Evolutionary conservation across 2,797 vertebrate genomes (phyloP), one percentile per base, ranked within the genome.

Genomic region (Falco novaeseelandiae): DNA sequence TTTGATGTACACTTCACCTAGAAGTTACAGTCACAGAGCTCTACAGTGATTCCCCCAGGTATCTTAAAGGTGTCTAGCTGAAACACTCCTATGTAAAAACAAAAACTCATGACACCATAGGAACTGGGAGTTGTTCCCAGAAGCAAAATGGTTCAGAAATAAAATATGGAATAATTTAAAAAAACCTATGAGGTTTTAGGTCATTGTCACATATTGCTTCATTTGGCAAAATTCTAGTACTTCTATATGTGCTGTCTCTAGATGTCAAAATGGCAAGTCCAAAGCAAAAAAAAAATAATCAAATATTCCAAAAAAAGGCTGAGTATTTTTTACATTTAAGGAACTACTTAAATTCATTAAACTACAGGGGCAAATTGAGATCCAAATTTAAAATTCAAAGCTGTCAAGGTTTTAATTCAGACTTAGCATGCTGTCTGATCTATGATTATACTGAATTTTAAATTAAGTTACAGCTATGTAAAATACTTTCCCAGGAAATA

Each of bases 351-450:
- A 89, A 74, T 79, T 83, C 48, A 80, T 83, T 66, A 91, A 83
- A 29, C 55, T 91, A 22, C 42, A 62, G 87, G 22, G 15, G 7
- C 22, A 86, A 93, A 74, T 3, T 27, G 17, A 78, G 52, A 84
- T 69, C 49, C 36, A 93, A 83, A 76, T 66, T 83, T 90, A 87
- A 95, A 95, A 94, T 46, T 84, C 65, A 90, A 88, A 91, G 32
- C 52, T 78, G 27, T 38, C 36, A 61, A 83, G 76, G 46, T 80
- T 89, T 95, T 63, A 70, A 71, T 74, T 80, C 74, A 83, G 38
- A 77, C 67, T 90, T 87, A 67, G 46, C 26, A 86, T 63, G 48
- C 69, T 74, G n/a, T 86, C 76, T 91, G 72, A 77, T 88, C 59
- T 73, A 40, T 59, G 79, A 74, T 88, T 77, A 95, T n/a, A 91